Evolutionary conservation across 1,140 invertebrate genomes (phyloP).

Genomic region (Drosophila pandora): DNA sequence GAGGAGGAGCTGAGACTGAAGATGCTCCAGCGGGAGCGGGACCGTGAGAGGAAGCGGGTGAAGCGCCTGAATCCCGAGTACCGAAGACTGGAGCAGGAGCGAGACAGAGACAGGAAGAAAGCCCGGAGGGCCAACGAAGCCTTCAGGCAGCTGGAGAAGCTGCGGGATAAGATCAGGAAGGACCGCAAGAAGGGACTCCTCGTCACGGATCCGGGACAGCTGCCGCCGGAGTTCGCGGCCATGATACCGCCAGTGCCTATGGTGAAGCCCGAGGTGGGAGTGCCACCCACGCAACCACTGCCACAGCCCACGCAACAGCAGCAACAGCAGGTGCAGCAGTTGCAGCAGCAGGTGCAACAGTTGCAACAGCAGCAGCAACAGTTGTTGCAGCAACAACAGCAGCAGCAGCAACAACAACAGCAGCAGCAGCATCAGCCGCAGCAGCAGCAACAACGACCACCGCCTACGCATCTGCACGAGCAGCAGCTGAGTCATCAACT

Average conservation of each 20-base stretch:
- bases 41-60: conserved; percentile 76
- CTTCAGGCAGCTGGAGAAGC: conserved; percentile 76
- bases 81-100: conserved; percentile 73
- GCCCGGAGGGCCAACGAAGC: conserved; percentile 77
- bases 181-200: conserved; percentile 78
- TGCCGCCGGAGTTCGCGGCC: conserved; percentile 69
- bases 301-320: conserved; percentile 42
- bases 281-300: conserved; percentile 30
- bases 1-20: conserved; percentile 76
- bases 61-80: conserved; percentile 81
- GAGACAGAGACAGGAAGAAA: conserved; percentile 79
- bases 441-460: conserved; percentile 58
- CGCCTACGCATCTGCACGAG: conserved; percentile 47
- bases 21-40: conserved; percentile 78
- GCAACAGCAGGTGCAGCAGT: conserved; percentile 44
- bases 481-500: conserved; percentile 44
- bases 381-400: conserved; percentile 33
- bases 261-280: conserved; percentile 76
- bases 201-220: conserved; percentile 62
- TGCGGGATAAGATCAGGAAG: conserved; percentile 81
- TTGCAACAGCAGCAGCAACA: conserved; percentile 60
- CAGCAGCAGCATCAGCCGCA: conserved; percentile 31
- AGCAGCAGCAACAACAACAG: conserved; percentile 42
- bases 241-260: conserved; percentile 77
- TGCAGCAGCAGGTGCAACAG: conserved; percentile 27